Evolutionary conservation across 2,888 invertebrate genomes (phyloP).

Genomic region (Crepidodera aurea): DNA sequence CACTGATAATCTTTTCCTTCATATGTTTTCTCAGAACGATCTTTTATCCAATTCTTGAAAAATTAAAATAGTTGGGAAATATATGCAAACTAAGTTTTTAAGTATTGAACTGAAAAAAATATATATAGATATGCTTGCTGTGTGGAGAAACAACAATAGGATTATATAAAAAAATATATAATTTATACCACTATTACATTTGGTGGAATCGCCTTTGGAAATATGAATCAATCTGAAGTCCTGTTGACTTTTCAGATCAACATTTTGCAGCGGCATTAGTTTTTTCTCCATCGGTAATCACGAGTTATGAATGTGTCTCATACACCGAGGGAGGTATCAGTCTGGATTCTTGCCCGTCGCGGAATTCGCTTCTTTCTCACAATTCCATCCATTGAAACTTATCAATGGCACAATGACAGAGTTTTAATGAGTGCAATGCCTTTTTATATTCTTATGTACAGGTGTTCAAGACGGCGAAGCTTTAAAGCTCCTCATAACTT

Average conservation of each 20-base stretch:
- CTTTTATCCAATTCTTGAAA: no score
- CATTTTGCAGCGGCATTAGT: background rate
- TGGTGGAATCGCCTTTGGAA: background rate
- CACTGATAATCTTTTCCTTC: no score
- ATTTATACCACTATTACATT: background rate
- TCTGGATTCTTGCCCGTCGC: constrained; percentile 14
- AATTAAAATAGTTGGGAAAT: no score
- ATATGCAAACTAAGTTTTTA: no score
- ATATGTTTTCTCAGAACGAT: no score
- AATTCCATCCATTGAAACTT: constrained; percentile 9
- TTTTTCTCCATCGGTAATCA: constrained; percentile 11
- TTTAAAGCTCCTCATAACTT: no score
- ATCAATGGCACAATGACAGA: background rate
- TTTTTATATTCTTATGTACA: constrained; percentile 1
- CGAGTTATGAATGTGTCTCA: constrained; percentile 23
- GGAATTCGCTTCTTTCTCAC: constrained; percentile 11
- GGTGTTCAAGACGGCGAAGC: background rate
- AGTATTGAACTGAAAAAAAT: no score
- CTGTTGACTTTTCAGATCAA: constrained; percentile 4
- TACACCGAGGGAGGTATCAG: constrained; percentile 17
- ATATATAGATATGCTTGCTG: no score
- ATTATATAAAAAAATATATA: no score
- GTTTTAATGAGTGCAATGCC: constrained; percentile 11
- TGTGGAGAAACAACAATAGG: no score
- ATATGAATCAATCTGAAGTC: background rate